Conservation (phyloP, 2,888 invertebrate species). For the Metalampra italica region DNA sequence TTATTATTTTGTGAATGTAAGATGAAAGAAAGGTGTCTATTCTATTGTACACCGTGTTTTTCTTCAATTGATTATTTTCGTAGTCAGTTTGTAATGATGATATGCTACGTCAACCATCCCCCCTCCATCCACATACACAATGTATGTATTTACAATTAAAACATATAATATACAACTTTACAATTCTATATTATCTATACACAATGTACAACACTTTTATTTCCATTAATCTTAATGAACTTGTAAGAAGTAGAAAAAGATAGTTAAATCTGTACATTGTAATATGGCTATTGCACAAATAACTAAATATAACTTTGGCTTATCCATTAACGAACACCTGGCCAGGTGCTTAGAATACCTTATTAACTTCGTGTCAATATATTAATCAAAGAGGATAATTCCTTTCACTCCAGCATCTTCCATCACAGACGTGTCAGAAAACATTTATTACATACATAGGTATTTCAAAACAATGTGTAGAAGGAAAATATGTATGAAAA, state of each 20-base stretch:
- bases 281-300: slow-evolving; percentile 73
- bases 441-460: neutral
- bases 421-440: slow-evolving; percentile 35
- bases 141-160: slow-evolving; percentile 52
- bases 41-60: neutral
- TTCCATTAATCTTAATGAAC: slow-evolving; percentile 23
- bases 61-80: neutral
- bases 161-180: slow-evolving; percentile 59
- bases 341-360: slow-evolving; percentile 40
- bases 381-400: slow-evolving; percentile 15
- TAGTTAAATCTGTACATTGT: slow-evolving; percentile 71
- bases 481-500: too few species aligned
- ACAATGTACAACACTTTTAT: slow-evolving; percentile 67
- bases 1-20: slow-evolving; percentile 5
- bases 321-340: slow-evolving; percentile 64
- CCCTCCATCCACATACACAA: slow-evolving; percentile 40
- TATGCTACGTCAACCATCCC: slow-evolving; percentile 42
- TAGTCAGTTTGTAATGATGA: slow-evolving; percentile 17
- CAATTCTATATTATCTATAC: slow-evolving; percentile 60
- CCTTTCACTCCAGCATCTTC: slow-evolving; percentile 32
- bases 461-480: too few species aligned
- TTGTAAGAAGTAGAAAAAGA: slow-evolving; percentile 46
- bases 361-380: slow-evolving; percentile 30
- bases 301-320: slow-evolving; percentile 76
- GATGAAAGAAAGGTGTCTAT: slow-evolving; percentile 7